These are phyloP conservation scores for Casuarius casuarius DNA, from an alignment of 2,113 vertebrate species.

Conservation along the genomic window DNA sequence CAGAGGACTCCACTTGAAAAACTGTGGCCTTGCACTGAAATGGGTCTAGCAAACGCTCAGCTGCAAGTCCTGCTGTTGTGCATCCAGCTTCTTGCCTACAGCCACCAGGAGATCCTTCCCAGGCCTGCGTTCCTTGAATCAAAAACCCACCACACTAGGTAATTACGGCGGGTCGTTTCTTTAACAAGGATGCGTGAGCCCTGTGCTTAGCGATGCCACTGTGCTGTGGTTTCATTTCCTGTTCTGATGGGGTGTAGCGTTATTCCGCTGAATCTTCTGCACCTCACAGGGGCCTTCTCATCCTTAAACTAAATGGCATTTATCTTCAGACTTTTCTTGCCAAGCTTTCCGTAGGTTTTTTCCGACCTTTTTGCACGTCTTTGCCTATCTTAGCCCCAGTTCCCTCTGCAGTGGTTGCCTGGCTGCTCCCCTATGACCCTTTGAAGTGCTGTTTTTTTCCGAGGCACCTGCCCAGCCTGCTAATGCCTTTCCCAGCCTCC, in stretches of 20 bases:
- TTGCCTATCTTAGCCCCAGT: not conserved
- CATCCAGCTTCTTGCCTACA: not conserved
- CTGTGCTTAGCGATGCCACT: no score
- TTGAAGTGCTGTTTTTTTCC: not conserved
- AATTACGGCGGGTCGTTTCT: not conserved
- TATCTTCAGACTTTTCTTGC: not conserved
- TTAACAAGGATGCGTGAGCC: no score
- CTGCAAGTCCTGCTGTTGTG: rapidly evolving
- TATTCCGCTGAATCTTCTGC: not conserved
- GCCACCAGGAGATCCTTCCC: not conserved
- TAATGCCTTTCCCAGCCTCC: not conserved
- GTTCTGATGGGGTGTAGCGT: not conserved
- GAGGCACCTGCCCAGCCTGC: not conserved
- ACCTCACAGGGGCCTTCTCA: not conserved
- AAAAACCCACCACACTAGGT: not conserved
- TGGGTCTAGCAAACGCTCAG: no score
- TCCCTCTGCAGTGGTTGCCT: not conserved
- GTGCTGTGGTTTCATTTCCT: not conserved
- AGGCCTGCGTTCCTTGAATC: not conserved
- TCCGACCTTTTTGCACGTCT: rapidly evolving
- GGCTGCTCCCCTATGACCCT: rapidly evolving
- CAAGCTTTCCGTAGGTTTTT: not conserved
- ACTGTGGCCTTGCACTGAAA: not conserved
- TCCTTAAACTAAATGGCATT: not conserved
- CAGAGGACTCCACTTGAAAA: not conserved